Conservation (phyloP, 2,797 vertebrate genomes). For the Enteromius afrohamiltoni region DNA sequence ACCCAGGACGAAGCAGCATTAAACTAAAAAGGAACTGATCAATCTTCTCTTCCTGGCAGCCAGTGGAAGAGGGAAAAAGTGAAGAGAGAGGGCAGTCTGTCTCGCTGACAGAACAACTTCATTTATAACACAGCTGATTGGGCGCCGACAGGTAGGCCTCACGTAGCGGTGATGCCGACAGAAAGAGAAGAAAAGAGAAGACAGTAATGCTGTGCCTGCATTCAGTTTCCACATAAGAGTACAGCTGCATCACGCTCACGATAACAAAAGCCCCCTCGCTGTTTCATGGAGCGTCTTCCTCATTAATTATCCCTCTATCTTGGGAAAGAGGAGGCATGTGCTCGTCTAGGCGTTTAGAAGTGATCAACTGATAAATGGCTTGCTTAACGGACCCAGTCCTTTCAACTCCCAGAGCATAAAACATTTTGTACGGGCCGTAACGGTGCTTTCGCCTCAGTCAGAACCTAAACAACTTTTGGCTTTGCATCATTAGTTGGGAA, state of each 20-base stretch:
- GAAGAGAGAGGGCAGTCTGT: conserved; percentile 1
- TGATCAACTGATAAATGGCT: conserved; percentile 57
- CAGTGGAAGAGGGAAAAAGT: conserved; percentile 8
- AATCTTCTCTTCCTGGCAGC: conserved; percentile 38
- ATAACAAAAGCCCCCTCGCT: conserved; percentile 24
- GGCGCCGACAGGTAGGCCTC: conserved; percentile 42
- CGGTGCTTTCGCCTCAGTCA: neutral
- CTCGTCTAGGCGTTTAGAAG: conserved; percentile 43
- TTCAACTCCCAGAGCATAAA: conserved; percentile 45
- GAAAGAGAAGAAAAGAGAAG: conserved; percentile 43
- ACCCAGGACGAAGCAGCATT: conserved; percentile 29
- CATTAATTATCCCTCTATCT: conserved; percentile 52
- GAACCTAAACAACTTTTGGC: conserved; percentile 11
- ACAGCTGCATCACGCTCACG: neutral
- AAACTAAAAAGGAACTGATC: conserved; percentile 37
- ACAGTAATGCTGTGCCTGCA: conserved; percentile 25
- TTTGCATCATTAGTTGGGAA: conserved; percentile 10
- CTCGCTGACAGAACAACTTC: conserved; percentile 47
- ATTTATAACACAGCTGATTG: conserved; percentile 68
- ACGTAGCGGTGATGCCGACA: conserved; percentile 6
- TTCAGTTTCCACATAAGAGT: neutral
- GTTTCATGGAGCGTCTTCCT: conserved; percentile 16
- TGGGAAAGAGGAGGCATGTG: conserved; percentile 32
- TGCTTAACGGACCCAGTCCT: conserved; percentile 48
- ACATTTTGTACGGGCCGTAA: conserved; percentile 28